Evolutionary conservation across 2,888 invertebrate species (phyloP), one percentile per base, ranked within the genome.

Genomic region (Gryllus longicercus): DNA sequence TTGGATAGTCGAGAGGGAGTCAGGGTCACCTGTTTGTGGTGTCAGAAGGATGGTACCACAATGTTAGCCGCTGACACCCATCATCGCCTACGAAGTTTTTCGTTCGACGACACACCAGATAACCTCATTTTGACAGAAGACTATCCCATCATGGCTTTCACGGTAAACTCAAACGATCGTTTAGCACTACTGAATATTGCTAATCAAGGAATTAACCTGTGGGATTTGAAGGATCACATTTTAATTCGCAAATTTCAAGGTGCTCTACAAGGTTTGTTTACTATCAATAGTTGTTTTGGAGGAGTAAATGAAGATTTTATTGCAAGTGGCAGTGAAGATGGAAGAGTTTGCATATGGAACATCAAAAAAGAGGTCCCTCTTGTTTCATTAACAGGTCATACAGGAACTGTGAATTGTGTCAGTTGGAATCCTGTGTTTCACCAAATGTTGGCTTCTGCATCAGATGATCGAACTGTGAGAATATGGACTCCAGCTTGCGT

Each of bases 391-490:
- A 63, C n/a, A 63, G 63, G 63, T 18, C 63, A 63, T 5, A 63
- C 16, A 18, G 63, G 63, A 63, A n/a, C 63, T 63, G 63, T 63
- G n/a, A 63, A 63, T 63, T 63, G 63, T 63, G 63, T 63, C n/a
- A 63, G 63, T 63, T 63, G 63, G 63, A 63, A 63, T 63, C 63
- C 63, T 63, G 63, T 63, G n/a, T 63, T 63, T 63, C n/a, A 63
- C n/a, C 63, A 63, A n/a, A 63, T 63, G 63, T n/a, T 63, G 14
- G 63, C 63, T 8, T 63, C 63, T 14, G 63, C 63, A 14, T 63
- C 63, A 1, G 63, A 63, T 63, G 63, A 63, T n/a, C 10, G 63
- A 63, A 63, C 63, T 63, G 63, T 63, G 11, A 63, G 63, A n/a
- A 63, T 63, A 63, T 63, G 63, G 63, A n/a, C 16, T 63, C 63